A percentile compares a stretch with the other conserved stretches of the same genome.
Conservation (phyloP, 2,888 invertebrate genomes). For the Euplagia quadripunctaria region DNA sequence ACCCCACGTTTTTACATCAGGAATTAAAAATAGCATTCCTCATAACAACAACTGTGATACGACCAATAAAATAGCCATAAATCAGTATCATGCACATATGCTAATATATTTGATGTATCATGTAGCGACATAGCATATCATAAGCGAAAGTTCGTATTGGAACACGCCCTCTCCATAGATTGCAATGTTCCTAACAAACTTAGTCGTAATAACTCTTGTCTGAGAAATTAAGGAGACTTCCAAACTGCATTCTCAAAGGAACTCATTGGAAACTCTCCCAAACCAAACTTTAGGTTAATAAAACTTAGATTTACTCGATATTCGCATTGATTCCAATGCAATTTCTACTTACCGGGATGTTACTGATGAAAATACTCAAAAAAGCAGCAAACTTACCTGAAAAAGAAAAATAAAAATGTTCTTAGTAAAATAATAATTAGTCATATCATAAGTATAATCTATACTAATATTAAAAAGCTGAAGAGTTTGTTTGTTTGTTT, state of each 20-base stretch:
- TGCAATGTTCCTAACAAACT: conserved; percentile 44
- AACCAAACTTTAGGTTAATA: conserved; percentile 25
- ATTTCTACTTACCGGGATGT: conserved; percentile 11
- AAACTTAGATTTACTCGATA: conserved; percentile 22
- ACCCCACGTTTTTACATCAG: too few relatives aligned
- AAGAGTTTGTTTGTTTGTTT: too few relatives aligned
- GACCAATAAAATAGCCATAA: neutral
- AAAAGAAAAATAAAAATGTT: conserved; percentile 20
- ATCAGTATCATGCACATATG: neutral
- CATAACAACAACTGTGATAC: neutral
- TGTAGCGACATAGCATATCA: neutral
- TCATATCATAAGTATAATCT: too few relatives aligned
- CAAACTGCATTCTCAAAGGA: conserved; percentile 14
- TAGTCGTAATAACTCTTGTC: conserved; percentile 29
- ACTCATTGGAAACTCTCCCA: conserved; percentile 34
- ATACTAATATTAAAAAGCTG: too few relatives aligned
- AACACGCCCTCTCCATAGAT: conserved; percentile 44
- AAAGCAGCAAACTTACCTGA: conserved; percentile 42
- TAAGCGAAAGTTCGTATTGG: conserved; percentile 23
- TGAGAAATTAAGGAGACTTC: conserved; percentile 38
- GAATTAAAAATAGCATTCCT: too few relatives aligned
- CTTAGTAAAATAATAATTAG: conserved; percentile 23
- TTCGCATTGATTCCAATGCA: conserved; percentile 6
- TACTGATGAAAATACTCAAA: neutral
- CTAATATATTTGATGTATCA: neutral